Evolutionary conservation across 2,797 vertebrate species (phyloP), one percentile per base, ranked within the genome.

Genomic region (Microchirus variegatus): DNA sequence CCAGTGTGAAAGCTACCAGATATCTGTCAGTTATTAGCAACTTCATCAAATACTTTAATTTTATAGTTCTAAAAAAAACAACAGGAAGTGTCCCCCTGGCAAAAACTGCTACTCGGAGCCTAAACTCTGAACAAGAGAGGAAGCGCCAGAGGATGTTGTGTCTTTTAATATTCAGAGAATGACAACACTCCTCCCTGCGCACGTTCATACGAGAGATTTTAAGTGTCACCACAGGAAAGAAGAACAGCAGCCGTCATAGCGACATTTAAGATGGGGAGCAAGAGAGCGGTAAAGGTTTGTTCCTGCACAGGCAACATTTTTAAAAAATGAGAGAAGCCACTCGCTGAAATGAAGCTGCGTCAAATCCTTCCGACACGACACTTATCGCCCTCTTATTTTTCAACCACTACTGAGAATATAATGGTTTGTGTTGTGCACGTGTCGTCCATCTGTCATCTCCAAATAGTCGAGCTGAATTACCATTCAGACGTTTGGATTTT

Each of bases 181-280:
- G 10, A 53, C 22, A 15, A 35, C 53, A n/a, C 71, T 79, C 65
- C 59, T 67, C 64, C 53, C 59, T 67, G 62, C 51, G 19, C 58
- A 38, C 52, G 41, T 38, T 42, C 18, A 51, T 58, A 56, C 62
- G 57, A 55, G 65, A 67, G 59, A 54, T 76, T 62, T 74, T 26
- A 80, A 77, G 75, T 61, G 73, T 84, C 71, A 66, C 75, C 71
- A 70, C 26, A 38, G 59, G 70, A 67, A 12, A 49, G 61, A 59
- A 13, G 4, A 31, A 56, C 42, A 58, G 58, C 64, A 49, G 59
- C 63, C 57, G 36, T 72, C 58, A 61, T 42, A 56, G 46, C 57
- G 45, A 41, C 43, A 18, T 63, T 71, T 68, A 31, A 46, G 51
- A 22, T 22, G 49, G 55, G 69, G 53, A 22, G 56, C 50, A 52